Evolutionary conservation across 2,797 vertebrate species (phyloP).

Genomic region (Phrynocephalus forsythii): DNA sequence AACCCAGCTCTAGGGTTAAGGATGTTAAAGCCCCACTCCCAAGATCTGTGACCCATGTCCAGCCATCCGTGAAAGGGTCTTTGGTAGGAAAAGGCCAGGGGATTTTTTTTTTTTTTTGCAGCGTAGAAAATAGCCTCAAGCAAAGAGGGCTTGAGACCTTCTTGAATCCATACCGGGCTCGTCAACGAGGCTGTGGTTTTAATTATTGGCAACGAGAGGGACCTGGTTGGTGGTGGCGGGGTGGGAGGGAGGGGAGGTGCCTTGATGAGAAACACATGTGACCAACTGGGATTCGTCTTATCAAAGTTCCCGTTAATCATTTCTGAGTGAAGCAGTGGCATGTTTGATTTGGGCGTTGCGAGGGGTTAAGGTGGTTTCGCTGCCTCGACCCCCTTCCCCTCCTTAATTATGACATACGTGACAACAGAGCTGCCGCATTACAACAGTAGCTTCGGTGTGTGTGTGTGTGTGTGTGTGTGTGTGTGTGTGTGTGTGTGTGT

Average conservation of each 20-base stretch:
- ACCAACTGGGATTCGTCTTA: constrained; percentile 62
- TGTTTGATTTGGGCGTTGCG: constrained; percentile 56
- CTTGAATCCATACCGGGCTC: constrained; percentile 31
- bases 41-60: constrained; percentile 4
- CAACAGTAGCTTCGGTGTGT: constrained; percentile 47
- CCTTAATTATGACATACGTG: constrained; percentile 63
- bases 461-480: no score
- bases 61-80: not conserved
- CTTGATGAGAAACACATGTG: constrained; percentile 73
- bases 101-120: not conserved
- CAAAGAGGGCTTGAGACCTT: not conserved
- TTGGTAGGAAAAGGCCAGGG: constrained; percentile 4
- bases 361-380: constrained; percentile 58
- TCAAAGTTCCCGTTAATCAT: constrained; percentile 61
- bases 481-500: not conserved
- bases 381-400: constrained; percentile 1
- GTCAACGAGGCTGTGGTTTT: constrained; percentile 47
- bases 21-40: not conserved
- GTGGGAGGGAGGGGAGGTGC: constrained; percentile 47
- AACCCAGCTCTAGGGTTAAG: not conserved
- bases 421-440: constrained; percentile 46
- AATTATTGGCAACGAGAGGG: constrained; percentile 61
- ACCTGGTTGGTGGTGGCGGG: not conserved
- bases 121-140: constrained; percentile 33
- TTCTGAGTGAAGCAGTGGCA: constrained; percentile 60